Conservation (phyloP, 2,888 invertebrate species). For the Machimus atricapillus region DNA sequence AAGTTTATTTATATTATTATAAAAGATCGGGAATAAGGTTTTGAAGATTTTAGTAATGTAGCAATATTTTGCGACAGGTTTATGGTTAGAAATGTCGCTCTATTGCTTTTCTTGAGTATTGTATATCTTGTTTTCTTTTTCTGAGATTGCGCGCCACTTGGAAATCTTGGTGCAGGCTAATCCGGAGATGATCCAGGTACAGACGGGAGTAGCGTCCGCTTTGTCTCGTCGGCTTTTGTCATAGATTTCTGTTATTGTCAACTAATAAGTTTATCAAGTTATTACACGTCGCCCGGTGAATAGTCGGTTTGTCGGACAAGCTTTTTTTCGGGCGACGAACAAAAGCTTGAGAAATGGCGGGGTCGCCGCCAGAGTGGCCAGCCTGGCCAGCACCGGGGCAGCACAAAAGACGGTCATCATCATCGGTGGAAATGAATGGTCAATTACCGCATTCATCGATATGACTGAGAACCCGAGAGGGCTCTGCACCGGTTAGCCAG, state of each 20-base stretch:
- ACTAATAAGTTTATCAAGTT: conserved; percentile 40
- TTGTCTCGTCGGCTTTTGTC: conserved; percentile 11
- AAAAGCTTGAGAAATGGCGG: conserved; percentile 26
- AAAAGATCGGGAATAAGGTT: background rate
- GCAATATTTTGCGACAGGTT: background rate
- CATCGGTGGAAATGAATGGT: conserved; percentile 40
- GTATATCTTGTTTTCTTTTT: background rate
- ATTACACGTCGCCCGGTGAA: conserved; percentile 18
- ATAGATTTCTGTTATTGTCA: conserved; percentile 24
- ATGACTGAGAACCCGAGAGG: conserved; percentile 33
- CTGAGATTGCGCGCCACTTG: background rate
- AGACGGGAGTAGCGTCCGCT: background rate
- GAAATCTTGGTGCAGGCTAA: background rate
- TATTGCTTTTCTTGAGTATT: background rate
- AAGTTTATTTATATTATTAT: background rate
- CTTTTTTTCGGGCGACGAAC: conserved; percentile 4
- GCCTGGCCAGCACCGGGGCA: background rate
- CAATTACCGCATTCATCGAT: conserved; percentile 39
- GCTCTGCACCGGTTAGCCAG: conserved; percentile 10
- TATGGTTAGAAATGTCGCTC: background rate
- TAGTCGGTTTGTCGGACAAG: conserved; percentile 29
- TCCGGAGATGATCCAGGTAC: conserved; percentile 24
- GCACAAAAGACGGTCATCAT: conserved; percentile 40
- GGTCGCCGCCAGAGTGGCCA: background rate
- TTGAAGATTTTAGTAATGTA: background rate